phyloP scores from a whole-genome alignment of 2,113 vertebrate genomes.

The Campylomormyrus tamandua region DNA sequence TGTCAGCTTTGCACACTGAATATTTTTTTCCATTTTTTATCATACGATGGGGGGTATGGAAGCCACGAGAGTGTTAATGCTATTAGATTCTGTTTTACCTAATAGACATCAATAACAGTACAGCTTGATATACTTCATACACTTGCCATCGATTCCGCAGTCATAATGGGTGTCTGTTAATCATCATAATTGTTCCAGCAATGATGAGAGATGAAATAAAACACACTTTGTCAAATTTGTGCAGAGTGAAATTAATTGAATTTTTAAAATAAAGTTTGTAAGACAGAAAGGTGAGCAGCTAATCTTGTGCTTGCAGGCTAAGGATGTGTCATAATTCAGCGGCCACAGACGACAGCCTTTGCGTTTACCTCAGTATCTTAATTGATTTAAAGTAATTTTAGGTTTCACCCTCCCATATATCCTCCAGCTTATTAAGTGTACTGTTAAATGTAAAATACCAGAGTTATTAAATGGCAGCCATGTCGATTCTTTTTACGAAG shows the following conservation, averaged over 20 bases:
- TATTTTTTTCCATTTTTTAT: background rate
- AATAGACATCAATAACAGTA: slow-evolving; percentile 18
- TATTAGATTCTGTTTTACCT: slow-evolving; percentile 10
- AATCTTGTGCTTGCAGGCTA: slow-evolving; percentile 36
- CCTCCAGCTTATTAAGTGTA: slow-evolving; percentile 47
- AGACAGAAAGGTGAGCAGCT: slow-evolving; percentile 33
- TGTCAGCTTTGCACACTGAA: background rate
- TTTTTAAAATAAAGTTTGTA: slow-evolving; percentile 38
- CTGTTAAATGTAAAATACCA: slow-evolving; percentile 38
- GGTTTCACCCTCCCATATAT: slow-evolving; percentile 39
- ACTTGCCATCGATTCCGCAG: slow-evolving; percentile 11
- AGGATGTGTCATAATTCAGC: slow-evolving; percentile 43
- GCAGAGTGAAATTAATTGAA: slow-evolving; percentile 36
- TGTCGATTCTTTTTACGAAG: slow-evolving; percentile 21
- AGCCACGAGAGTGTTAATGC: background rate
- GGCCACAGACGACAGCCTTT: slow-evolving; percentile 21
- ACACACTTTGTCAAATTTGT: slow-evolving; percentile 36
- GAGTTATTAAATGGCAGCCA: slow-evolving; percentile 34
- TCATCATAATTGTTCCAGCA: slow-evolving; percentile 18
- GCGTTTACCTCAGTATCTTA: slow-evolving; percentile 30
- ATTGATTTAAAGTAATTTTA: slow-evolving; percentile 42
- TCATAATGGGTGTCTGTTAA: slow-evolving; percentile 16
- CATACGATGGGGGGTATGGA: background rate
- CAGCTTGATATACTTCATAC: background rate
- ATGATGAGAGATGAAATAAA: slow-evolving; percentile 12